These are phyloP conservation scores for Ametastegia equiseti DNA, from an alignment of 2,888 invertebrate genomes.

Conservation along the genomic window DNA sequence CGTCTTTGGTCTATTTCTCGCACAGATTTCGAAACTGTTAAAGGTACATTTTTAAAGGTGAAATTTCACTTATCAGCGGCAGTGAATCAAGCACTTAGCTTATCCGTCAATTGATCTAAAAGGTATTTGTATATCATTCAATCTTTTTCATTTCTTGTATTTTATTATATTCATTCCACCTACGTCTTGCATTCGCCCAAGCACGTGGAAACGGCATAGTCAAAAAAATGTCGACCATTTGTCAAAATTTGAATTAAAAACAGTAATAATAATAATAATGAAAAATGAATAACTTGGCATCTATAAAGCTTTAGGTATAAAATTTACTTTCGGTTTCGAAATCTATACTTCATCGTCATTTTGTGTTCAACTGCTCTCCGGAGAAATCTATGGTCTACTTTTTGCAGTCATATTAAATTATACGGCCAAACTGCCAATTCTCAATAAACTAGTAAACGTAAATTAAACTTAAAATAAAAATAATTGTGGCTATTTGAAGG, in stretches of 20 bases:
- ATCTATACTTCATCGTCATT: slow-evolving; percentile 32
- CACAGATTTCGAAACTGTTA: slow-evolving; percentile 37
- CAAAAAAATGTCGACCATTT: slow-evolving; percentile 4
- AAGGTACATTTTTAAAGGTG: slow-evolving; percentile 6
- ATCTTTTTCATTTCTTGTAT: background rate
- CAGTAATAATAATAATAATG: background rate
- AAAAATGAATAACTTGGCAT: background rate
- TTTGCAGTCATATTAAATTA: background rate
- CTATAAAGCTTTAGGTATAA: background rate
- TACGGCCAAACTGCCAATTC: background rate
- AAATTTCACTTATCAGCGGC: slow-evolving; percentile 14
- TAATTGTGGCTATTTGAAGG: slow-evolving; percentile 16
- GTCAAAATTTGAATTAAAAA: background rate
- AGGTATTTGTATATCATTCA: background rate
- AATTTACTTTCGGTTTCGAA: slow-evolving; percentile 1
- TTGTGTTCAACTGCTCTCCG: background rate
- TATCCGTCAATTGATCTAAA: background rate
- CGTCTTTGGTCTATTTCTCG: slow-evolving; percentile 68
- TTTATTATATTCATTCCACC: background rate
- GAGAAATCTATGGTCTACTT: background rate
- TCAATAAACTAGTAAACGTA: background rate
- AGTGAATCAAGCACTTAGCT: slow-evolving; percentile 29
- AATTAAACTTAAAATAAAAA: slow-evolving; percentile 26
- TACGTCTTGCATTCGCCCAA: background rate
- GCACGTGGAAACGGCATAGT: background rate